Evolutionary conservation across 2,797 vertebrate species (phyloP), one percentile per base, ranked within the genome.

Genomic region (Pantherophis alleghaniensis): DNA sequence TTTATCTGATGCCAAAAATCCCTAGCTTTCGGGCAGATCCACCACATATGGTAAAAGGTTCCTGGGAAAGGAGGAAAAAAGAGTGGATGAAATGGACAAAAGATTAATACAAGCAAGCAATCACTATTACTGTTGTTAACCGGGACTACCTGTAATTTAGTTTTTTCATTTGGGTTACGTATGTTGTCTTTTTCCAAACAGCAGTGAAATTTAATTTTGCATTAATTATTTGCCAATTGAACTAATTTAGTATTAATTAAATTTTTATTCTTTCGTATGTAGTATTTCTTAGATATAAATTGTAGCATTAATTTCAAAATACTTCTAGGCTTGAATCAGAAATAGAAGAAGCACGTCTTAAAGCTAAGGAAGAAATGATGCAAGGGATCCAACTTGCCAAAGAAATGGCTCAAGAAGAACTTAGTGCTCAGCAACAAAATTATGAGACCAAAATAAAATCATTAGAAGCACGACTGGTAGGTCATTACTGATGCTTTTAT

Each of bases 321-420:
- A 2, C 87, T 37, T 90, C 11, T 90, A 99, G 99, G 87, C 98
- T 99, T 83, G 99, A 99, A 96, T 98, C 98, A 5, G 99, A 99
- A 98, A 99, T 99, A 66, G 98, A 99, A 97, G 98, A 99, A 94
- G 99, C 99, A 24, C 98, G 98, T 24, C 94, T 99, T 92, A 99
- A 98, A 96, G 99, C 98, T 13, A 99, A 99, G 96, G 98, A 99
- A 94, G 99, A 99, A 96, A 99, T 99, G 99, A 99, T 99, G 97
- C 98, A 98, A 61, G 98, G 98, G 79, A 99, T 99, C 95, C 99
- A 99, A 92, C 98, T 99, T 95, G 99, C 98, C 0, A 98, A 99
- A 95, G 98, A 99, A 92, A 97, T 99, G 98, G 99, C 99, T 56
- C 98, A 98, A 87, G 98, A 98, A 94, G 98, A 99, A 87, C 97